These are phyloP conservation scores for Caenorhabditis sp. DNA, from an alignment of 2,888 invertebrate species.

Conservation along the genomic window DNA sequence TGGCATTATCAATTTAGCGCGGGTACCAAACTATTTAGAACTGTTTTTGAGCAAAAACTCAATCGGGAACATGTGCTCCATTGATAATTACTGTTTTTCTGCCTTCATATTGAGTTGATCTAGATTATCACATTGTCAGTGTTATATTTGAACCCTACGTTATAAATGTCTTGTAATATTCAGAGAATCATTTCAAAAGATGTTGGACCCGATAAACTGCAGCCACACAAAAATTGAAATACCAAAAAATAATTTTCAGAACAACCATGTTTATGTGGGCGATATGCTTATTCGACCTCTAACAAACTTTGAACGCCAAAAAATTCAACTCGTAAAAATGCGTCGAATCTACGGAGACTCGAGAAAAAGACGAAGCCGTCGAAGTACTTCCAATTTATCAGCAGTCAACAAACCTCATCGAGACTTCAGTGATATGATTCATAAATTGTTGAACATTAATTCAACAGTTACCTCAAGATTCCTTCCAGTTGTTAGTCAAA, in stretches of 20 bases:
- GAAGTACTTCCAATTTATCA: conserved; percentile 7
- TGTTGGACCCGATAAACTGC: no score
- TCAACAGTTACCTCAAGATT: conserved; percentile 50
- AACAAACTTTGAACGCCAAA: conserved; percentile 47
- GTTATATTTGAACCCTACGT: no score
- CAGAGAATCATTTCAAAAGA: no score
- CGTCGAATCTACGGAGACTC: conserved; percentile 33
- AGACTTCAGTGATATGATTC: conserved; percentile 48
- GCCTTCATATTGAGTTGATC: no score
- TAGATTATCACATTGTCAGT: no score
- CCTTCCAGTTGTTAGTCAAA: conserved; percentile 49
- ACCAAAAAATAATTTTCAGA: conserved; percentile 22
- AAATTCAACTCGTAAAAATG: conserved; percentile 40
- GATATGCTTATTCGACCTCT: conserved; percentile 49
- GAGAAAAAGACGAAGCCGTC: conserved; percentile 6
- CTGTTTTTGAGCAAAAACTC: no score
- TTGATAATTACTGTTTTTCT: no score
- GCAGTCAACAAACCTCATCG: conserved; percentile 32
- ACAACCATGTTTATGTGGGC: conserved; percentile 50
- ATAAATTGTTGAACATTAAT: conserved; percentile 49
- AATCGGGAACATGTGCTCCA: no score
- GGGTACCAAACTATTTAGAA: no score
- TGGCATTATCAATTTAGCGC: no score
- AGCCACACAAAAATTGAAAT: not conserved
- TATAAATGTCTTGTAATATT: no score